phyloP scores from a whole-genome alignment of 2,113 vertebrate genomes.

The Proterorhinus semilunaris region DNA sequence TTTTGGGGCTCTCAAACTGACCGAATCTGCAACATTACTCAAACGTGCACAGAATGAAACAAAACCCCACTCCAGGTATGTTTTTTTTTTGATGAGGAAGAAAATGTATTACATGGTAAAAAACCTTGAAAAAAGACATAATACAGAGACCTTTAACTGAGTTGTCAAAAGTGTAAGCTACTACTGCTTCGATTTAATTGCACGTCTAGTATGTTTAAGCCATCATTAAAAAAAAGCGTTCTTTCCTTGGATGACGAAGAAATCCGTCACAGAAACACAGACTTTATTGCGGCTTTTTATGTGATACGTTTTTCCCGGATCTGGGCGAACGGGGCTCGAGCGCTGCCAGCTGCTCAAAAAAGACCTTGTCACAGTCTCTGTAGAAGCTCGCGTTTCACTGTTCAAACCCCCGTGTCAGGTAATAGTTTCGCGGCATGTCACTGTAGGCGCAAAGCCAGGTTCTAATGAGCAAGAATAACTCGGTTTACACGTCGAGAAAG shows the following conservation, averaged over 20 bases:
- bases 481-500: not conserved
- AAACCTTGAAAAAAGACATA: too few relatives aligned
- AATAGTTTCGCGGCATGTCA: conserved; percentile 49
- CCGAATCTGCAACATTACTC: too few relatives aligned
- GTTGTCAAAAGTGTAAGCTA: conserved; percentile 78
- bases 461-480: conserved; percentile 37
- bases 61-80: too few relatives aligned
- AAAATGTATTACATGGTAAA: too few relatives aligned
- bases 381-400: conserved; percentile 57
- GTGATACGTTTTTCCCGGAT: conserved; percentile 72
- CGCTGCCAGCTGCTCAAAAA: conserved; percentile 57
- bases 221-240: conserved; percentile 74
- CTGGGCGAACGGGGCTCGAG: conserved; percentile 53
- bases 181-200: conserved; percentile 58
- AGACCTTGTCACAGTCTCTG: conserved; percentile 48
- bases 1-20: too few relatives aligned
- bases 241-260: conserved; percentile 73
- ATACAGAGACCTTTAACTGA: conserved; percentile 62
- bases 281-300: conserved; percentile 69
- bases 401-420: conserved; percentile 61
- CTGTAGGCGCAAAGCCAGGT: conserved; percentile 29
- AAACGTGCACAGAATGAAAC: too few relatives aligned
- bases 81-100: too few relatives aligned
- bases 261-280: conserved; percentile 73
- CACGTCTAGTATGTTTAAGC: conserved; percentile 64